A percentile compares a stretch with the other conserved stretches of the same genome.
Evolutionary conservation across 2,888 invertebrate species (phyloP).

Genomic region (Synergus itoensis): DNA sequence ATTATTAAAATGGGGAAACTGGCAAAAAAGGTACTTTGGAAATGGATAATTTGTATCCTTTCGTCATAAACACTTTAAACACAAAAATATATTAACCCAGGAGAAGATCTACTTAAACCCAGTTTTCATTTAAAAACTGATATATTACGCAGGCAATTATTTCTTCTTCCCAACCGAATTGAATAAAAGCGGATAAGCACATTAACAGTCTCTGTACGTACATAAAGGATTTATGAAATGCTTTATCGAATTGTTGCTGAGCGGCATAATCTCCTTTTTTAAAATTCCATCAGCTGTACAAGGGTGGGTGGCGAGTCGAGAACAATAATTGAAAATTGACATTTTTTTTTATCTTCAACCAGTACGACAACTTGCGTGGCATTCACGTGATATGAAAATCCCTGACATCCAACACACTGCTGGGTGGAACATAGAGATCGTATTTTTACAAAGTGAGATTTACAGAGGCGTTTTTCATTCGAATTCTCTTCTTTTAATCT

Average conservation of each 20-base stretch:
- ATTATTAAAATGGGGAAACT: not conserved
- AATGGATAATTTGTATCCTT: too few relatives aligned
- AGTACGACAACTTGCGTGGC: not conserved
- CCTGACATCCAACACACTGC: not conserved
- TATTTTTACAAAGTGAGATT: conserved; percentile 63
- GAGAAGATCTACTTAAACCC: too few relatives aligned
- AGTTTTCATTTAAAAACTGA: too few relatives aligned
- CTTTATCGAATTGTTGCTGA: conserved; percentile 55
- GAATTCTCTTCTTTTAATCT: conserved; percentile 10
- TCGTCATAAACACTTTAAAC: too few relatives aligned
- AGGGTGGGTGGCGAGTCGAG: conserved; percentile 10
- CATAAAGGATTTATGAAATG: conserved; percentile 53
- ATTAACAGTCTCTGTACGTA: conserved; percentile 49
- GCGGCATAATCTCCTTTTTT: conserved; percentile 73
- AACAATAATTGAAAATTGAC: conserved; percentile 73
- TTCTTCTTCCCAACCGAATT: conserved; percentile 28
- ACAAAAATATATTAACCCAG: too few relatives aligned
- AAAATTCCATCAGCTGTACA: conserved; percentile 75
- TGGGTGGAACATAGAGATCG: conserved; percentile 28
- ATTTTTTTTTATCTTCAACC: conserved; percentile 57
- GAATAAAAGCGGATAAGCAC: conserved; percentile 50
- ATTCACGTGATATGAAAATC: conserved; percentile 14
- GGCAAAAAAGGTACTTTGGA: too few relatives aligned
- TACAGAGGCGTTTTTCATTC: conserved; percentile 38
- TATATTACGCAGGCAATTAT: not conserved